These are phyloP conservation scores for Ophion costatus DNA, from an alignment of 2,888 invertebrate species.

Conservation along the genomic window DNA sequence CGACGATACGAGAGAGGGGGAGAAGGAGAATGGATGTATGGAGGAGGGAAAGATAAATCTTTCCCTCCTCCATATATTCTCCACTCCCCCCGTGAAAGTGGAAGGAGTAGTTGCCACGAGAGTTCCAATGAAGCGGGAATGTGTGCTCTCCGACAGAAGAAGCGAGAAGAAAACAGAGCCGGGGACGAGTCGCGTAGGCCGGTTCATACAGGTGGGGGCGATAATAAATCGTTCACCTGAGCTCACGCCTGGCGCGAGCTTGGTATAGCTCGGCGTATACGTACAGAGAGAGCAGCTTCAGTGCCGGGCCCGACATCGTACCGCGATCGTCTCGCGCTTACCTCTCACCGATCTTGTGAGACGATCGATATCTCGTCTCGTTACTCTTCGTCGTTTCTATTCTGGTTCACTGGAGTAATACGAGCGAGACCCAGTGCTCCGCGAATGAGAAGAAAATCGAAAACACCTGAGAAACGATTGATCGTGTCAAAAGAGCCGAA, in stretches of 20 bases:
- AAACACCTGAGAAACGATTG: no score
- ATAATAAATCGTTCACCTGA: conserved; percentile 82
- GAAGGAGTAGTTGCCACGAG: conserved; percentile 6
- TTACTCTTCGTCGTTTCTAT: neutral
- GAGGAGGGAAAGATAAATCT: no score
- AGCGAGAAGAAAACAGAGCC: conserved; percentile 12
- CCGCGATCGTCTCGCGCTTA: conserved; percentile 69
- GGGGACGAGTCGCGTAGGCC: conserved; percentile 52
- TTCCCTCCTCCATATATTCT: no score
- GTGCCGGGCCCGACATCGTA: conserved; percentile 79
- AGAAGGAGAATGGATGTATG: no score
- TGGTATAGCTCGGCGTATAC: conserved; percentile 20
- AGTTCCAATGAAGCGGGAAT: conserved; percentile 37
- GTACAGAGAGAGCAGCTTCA: conserved; percentile 70
- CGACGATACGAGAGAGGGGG: no score
- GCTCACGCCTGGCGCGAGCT: conserved; percentile 67
- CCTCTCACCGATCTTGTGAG: conserved; percentile 9
- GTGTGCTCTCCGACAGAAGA: neutral
- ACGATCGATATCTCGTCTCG: neutral
- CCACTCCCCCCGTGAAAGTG: no score
- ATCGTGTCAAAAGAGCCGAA: no score
- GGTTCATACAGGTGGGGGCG: conserved; percentile 73
- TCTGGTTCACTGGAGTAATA: no score
- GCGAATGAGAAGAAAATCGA: no score
- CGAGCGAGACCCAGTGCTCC: no score